phyloP scores from a whole-genome alignment of 2,113 vertebrate genomes.

The Tychaedon coryphoeus region DNA sequence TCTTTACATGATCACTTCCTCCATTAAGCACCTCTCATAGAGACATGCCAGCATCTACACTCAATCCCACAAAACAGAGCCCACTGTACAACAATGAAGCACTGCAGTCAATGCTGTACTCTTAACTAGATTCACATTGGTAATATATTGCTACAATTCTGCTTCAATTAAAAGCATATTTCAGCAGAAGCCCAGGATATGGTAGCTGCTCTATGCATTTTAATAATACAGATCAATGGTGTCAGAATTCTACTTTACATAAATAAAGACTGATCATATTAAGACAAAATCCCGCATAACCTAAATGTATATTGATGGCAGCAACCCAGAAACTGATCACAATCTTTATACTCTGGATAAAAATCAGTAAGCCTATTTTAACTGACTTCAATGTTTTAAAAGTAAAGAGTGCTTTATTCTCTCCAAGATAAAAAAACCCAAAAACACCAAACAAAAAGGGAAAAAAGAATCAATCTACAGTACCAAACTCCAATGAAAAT shows the following conservation, averaged over 20 bases:
- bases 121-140: constrained; percentile 56
- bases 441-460: not conserved
- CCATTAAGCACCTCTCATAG: not conserved
- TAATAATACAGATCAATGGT: constrained; percentile 70
- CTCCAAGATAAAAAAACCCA: not conserved
- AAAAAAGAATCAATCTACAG: not conserved
- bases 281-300: constrained; percentile 65
- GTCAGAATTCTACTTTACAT: constrained; percentile 72
- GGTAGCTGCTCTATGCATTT: constrained; percentile 68
- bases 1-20: constrained; percentile 15
- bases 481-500: not conserved
- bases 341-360: constrained; percentile 22
- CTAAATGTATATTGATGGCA: constrained; percentile 54
- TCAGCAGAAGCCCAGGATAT: constrained; percentile 69
- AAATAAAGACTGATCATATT: constrained; percentile 76
- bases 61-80: constrained; percentile 2
- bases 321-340: constrained; percentile 10
- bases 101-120: constrained; percentile 10
- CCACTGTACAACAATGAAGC: not conserved
- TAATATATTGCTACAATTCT: constrained; percentile 74
- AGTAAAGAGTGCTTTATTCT: constrained; percentile 1
- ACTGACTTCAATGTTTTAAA: constrained; percentile 21
- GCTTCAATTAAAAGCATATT: constrained; percentile 81
- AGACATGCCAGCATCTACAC: constrained; percentile 1
- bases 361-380: constrained; percentile 12